phyloP scores from a whole-genome alignment of 2,888 invertebrate species.

The Philonicus albiceps region DNA sequence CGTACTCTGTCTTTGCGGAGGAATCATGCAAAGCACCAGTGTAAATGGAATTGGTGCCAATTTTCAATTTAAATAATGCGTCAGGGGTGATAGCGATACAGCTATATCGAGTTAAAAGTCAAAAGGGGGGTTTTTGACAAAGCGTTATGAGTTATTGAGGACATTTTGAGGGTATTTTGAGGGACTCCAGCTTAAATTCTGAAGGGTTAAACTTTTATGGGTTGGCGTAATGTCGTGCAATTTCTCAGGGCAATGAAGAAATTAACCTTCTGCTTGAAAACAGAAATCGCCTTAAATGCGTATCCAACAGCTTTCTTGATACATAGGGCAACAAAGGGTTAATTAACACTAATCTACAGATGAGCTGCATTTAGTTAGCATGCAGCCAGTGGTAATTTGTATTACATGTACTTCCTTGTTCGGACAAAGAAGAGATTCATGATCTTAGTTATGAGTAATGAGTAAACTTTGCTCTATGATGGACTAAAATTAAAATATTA shows the following conservation, averaged over 20 bases:
- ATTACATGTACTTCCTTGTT: neutral
- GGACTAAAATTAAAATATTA: too few relatives aligned
- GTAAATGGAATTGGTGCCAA: neutral
- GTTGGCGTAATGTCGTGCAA: neutral
- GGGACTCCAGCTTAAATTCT: neutral
- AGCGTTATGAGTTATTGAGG: neutral
- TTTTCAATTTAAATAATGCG: conserved; percentile 10
- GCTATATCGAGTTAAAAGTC: neutral
- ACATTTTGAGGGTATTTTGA: neutral
- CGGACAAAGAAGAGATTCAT: neutral
- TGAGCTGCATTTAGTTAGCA: neutral
- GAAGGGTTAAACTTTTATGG: neutral
- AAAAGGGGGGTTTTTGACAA: neutral
- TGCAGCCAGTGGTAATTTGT: neutral
- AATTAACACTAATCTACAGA: neutral
- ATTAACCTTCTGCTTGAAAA: neutral
- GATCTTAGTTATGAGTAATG: neutral
- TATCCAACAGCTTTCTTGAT: neutral
- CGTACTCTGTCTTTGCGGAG: neutral
- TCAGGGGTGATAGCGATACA: neutral
- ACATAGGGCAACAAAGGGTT: neutral
- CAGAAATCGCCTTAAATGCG: neutral
- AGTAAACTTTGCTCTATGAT: neutral
- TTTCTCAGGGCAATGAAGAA: neutral
- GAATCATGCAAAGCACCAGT: neutral